Evolutionary conservation across 2,797 vertebrate genomes (phyloP), one percentile per base, ranked within the genome.

Genomic region (Hyperoplus immaculatus): DNA sequence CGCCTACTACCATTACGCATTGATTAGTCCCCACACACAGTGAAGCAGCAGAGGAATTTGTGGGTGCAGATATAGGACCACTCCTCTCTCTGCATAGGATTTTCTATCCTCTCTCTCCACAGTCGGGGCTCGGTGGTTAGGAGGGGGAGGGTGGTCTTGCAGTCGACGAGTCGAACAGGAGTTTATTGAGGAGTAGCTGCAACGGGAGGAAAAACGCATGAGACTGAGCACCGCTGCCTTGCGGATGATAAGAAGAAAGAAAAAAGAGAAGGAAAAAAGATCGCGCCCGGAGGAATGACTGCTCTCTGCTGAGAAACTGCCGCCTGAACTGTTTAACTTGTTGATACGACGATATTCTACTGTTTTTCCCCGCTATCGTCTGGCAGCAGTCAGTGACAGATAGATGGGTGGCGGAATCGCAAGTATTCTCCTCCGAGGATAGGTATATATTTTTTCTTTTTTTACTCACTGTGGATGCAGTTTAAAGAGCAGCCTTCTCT

Each of bases 121-220:
- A 83, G 85, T 85, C 86, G 77, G 76, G 79, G 89, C 87, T 92
- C 59, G 78, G 68, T 73, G 87, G 55, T 82, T 86, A 84, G 81
- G 79, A 87, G 84, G 87, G 83, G 90, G 91, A 89, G 90, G 93
- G 91, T 92, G 93, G 89, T 94, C 93, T 93, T 94, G 90, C 93
- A 91, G 91, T 92, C 90, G 89, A 93, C 93, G 93, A 82, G 64
- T 91, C 87, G 91, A 93, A 92, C 91, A 91, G 90, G 93, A 93
- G 92, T 94, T 95, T 93, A 91, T 89, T 92, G 91, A 92, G 88
- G 90, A 93, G 90, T 73, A 87, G 91, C 92, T 92, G 91, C 94
- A 92, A 85, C 82, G 88, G 83, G 84, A 78, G 65, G 67, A 70
- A 86, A 85, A 85, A 82, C 85, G 81, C 81, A 79, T 81, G 70